Evolutionary conservation across 2,888 invertebrate genomes (phyloP).

Genomic region (Coelopa pilipes): DNA sequence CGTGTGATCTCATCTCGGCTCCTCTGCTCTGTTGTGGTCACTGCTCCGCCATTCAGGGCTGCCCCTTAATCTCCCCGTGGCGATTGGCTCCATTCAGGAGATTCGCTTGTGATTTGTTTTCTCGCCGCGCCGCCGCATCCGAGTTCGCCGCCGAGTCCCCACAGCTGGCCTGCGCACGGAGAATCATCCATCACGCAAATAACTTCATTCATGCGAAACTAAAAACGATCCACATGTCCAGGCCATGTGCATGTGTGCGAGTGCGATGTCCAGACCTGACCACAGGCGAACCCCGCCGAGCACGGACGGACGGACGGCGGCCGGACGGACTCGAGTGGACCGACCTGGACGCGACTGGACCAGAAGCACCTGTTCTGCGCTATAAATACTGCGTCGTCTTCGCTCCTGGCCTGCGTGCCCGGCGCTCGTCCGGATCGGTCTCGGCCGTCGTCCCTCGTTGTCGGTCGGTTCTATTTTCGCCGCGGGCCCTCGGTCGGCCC

Average conservation of each 20-base stretch:
- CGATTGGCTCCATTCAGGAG: too few relatives aligned
- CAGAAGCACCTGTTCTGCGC: conserved; percentile 33
- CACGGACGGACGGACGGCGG: too few relatives aligned
- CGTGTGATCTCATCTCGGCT: not conserved
- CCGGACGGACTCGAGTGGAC: too few relatives aligned
- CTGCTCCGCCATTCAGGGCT: too few relatives aligned
- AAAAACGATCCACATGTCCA: not conserved
- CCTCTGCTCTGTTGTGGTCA: not conserved
- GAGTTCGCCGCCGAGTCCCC: too few relatives aligned
- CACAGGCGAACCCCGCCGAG: too few relatives aligned
- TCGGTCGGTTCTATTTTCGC: conserved; percentile 20
- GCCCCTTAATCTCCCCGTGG: too few relatives aligned
- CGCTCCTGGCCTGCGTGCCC: not conserved
- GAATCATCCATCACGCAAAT: conserved; percentile 31
- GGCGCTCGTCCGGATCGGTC: not conserved
- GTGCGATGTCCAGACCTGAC: too few relatives aligned
- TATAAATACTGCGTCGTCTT: conserved; percentile 25
- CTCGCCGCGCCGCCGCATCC: not conserved
- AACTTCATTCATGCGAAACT: conserved; percentile 31
- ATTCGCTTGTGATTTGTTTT: not conserved
- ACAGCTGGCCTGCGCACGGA: not conserved
- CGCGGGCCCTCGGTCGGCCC: conserved; percentile 4
- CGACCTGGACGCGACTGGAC: not conserved
- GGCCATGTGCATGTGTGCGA: too few relatives aligned
- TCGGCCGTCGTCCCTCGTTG: not conserved